phyloP scores from a whole-genome alignment of 2,113 vertebrate genomes.

The Motacilla alba region DNA sequence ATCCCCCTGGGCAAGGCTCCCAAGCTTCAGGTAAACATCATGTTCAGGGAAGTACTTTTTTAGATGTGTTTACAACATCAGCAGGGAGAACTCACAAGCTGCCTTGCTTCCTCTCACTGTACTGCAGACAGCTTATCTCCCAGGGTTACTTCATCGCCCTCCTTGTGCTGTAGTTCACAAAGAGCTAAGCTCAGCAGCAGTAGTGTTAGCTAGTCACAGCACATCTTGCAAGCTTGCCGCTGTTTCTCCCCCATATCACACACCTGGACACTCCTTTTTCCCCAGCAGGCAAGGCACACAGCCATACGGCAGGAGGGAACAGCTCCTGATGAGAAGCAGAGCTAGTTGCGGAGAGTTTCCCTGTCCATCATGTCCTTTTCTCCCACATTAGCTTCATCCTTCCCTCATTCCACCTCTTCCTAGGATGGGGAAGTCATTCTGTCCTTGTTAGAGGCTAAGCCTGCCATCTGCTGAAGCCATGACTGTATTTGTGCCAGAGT shows the following conservation, averaged over 20 bases:
- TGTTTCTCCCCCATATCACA: not conserved
- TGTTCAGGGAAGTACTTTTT: not conserved
- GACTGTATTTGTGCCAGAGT: not conserved
- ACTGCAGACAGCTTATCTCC: not conserved
- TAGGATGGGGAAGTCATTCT: not conserved
- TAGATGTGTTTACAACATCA: not conserved
- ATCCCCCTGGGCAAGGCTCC: slow-evolving; percentile 1
- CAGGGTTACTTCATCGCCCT: not conserved
- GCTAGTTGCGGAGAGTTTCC: not conserved
- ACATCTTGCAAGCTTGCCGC: not conserved
- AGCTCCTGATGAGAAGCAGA: not conserved
- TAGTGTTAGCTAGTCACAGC: not conserved
- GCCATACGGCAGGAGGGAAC: not conserved
- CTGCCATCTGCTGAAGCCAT: not conserved
- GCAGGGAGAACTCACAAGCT: not conserved
- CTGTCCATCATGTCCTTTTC: not conserved
- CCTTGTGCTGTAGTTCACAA: not conserved
- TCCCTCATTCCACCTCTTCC: not conserved
- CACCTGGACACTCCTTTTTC: not conserved
- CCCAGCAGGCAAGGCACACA: not conserved
- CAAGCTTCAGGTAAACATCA: slow-evolving; percentile 17
- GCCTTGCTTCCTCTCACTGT: not conserved
- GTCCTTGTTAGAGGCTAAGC: not conserved
- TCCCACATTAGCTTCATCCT: not conserved
- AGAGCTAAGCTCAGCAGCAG: slow-evolving; percentile 2